phyloP scores from a whole-genome alignment of 2,888 invertebrate genomes.

The Phyto melanocephala region DNA sequence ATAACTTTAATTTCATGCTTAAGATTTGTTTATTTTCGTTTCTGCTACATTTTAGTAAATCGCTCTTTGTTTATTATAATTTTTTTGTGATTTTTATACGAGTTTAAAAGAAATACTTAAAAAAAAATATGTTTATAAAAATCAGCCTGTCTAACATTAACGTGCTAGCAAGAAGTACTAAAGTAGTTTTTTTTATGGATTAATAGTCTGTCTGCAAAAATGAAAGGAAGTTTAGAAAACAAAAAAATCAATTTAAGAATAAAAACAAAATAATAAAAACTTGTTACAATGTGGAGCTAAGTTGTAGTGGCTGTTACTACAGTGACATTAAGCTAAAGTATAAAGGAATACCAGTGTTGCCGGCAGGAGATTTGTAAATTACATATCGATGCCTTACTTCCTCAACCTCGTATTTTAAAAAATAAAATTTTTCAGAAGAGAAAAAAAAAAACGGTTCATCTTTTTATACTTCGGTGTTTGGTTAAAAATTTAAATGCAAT shows the following conservation, averaged over 20 bases:
- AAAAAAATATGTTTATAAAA: neutral
- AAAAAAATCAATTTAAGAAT: slow-evolving; percentile 6
- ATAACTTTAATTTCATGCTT: neutral
- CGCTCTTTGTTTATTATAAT: slow-evolving; percentile 35
- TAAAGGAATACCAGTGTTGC: no score
- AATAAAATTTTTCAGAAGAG: no score
- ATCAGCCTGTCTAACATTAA: slow-evolving; percentile 19
- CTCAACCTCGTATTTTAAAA: no score
- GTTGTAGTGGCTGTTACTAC: neutral
- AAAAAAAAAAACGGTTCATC: no score
- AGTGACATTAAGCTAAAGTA: neutral
- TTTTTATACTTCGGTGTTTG: no score
- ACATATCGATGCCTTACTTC: no score
- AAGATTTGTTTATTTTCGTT: neutral
- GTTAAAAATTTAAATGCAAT: no score
- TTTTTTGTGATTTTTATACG: slow-evolving; percentile 24
- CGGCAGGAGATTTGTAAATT: no score
- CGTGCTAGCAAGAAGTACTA: slow-evolving; percentile 54
- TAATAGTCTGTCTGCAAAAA: slow-evolving; percentile 15
- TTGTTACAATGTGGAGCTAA: neutral
- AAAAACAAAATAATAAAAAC: slow-evolving; percentile 18
- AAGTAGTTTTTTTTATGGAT: slow-evolving; percentile 1
- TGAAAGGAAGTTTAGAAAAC: slow-evolving; percentile 54
- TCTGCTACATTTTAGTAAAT: neutral
- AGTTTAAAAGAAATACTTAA: neutral